Conservation (phyloP, 2,888 invertebrate genomes). For the Oxystoma pomonae region DNA sequence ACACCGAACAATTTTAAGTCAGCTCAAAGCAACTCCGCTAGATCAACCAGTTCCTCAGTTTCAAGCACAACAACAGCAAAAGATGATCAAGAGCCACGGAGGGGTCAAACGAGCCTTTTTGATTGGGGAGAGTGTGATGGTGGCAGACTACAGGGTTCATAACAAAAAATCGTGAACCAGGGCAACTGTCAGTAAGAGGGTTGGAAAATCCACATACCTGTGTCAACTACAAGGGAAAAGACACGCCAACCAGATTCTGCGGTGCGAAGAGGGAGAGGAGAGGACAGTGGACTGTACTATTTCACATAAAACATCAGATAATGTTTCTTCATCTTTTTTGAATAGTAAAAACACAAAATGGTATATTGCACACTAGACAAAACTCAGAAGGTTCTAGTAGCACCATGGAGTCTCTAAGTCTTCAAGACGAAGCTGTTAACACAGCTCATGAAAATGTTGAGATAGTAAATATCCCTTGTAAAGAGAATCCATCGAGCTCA, state of each 20-base stretch:
- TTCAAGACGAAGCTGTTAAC: no score
- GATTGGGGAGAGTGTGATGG: conserved; percentile 13
- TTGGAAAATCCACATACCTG: conserved; percentile 14
- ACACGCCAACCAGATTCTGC: conserved; percentile 19
- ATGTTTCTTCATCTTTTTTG: background rate
- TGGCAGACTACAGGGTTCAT: conserved; percentile 16
- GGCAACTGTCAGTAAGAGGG: conserved; percentile 11
- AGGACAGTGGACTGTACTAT: background rate
- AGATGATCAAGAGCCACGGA: conserved; percentile 2
- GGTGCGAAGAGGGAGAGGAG: conserved; percentile 2
- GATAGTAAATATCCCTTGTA: no score
- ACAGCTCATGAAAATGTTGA: no score
- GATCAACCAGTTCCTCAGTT: conserved; percentile 2
- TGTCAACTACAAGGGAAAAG: conserved; percentile 16
- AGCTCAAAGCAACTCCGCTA: conserved; percentile 2
- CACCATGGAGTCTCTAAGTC: no score
- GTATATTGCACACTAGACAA: no score
- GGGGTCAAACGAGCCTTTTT: conserved; percentile 10
- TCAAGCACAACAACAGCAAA: conserved; percentile 7
- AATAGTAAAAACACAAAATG: conserved; percentile 1
- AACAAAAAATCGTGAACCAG: conserved; percentile 15
- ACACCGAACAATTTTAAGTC: conserved; percentile 4
- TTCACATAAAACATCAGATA: background rate
- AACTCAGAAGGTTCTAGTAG: no score
- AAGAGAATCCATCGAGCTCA: no score